These are phyloP conservation scores for Serilophus lunatus DNA, from an alignment of 2,113 vertebrate species.

Conservation along the genomic window DNA sequence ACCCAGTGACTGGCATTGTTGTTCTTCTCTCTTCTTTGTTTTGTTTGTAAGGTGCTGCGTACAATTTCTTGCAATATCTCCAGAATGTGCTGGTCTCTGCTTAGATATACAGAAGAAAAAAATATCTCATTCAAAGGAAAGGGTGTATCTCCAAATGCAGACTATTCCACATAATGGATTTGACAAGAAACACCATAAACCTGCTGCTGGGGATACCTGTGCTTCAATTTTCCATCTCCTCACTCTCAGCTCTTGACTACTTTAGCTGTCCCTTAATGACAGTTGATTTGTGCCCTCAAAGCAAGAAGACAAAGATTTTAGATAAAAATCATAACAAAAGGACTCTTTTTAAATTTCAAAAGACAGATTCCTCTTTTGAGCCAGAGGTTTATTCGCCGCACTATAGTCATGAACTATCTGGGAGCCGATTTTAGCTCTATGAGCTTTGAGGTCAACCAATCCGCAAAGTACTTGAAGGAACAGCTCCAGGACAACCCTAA, in stretches of 20 bases:
- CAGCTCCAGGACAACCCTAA: not conserved
- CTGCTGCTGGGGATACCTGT: not conserved
- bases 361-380: not conserved
- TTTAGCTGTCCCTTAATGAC: not conserved
- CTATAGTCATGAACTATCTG: not conserved
- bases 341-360: not conserved
- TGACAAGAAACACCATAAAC: not conserved
- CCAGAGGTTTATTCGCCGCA: not conserved
- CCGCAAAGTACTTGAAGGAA: not conserved
- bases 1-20: not conserved
- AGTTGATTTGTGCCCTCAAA: not conserved
- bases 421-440: not conserved
- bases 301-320: not conserved
- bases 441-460: not conserved
- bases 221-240: not conserved
- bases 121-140: not conserved
- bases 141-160: not conserved
- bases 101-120: not conserved
- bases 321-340: not conserved
- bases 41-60: not conserved
- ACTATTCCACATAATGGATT: not conserved
- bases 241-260: not conserved
- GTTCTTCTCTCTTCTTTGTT: not conserved
- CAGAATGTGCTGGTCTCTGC: not conserved
- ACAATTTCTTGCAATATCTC: not conserved